phyloP scores from a whole-genome alignment of 2,797 vertebrate genomes.

The Brotogeris chrysoptera region DNA sequence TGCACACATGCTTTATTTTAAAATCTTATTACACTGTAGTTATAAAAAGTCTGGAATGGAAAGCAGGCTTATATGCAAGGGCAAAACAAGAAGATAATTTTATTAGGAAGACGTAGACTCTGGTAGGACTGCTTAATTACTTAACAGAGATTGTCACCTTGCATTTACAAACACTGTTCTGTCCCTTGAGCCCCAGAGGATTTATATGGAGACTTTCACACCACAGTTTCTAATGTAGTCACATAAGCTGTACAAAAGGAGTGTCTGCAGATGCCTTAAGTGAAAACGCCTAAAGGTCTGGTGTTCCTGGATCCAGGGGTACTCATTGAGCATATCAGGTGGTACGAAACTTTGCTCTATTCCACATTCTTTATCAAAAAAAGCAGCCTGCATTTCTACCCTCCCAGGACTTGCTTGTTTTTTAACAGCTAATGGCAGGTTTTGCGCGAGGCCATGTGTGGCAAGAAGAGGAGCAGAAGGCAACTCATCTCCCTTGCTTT shows the following conservation, averaged over 20 bases:
- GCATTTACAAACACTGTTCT: not conserved
- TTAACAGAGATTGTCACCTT: not conserved
- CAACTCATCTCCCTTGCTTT: not conserved
- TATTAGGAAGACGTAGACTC: not conserved
- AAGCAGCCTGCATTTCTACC: not conserved
- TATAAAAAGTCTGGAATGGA: constrained; percentile 10
- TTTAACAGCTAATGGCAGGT: not conserved
- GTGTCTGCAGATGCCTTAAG: not conserved
- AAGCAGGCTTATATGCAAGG: constrained; percentile 31
- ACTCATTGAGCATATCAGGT: not conserved
- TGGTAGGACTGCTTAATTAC: not conserved
- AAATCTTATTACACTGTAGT: constrained; percentile 42
- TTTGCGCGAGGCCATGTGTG: not conserved
- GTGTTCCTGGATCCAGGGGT: not conserved
- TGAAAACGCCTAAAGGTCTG: not conserved
- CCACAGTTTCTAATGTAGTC: not conserved
- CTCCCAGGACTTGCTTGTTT: not conserved
- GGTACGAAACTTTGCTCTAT: not conserved
- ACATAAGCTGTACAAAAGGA: not conserved
- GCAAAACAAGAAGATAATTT: constrained; percentile 19
- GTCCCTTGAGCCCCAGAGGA: not conserved
- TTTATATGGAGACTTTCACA: not conserved
- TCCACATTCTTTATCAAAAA: not conserved
- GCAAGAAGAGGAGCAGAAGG: not conserved
- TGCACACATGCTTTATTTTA: constrained; percentile 66